Evolutionary conservation across 2,797 vertebrate genomes (phyloP), one percentile per base, ranked within the genome.

Genomic region (Molossus alvarezi): DNA sequence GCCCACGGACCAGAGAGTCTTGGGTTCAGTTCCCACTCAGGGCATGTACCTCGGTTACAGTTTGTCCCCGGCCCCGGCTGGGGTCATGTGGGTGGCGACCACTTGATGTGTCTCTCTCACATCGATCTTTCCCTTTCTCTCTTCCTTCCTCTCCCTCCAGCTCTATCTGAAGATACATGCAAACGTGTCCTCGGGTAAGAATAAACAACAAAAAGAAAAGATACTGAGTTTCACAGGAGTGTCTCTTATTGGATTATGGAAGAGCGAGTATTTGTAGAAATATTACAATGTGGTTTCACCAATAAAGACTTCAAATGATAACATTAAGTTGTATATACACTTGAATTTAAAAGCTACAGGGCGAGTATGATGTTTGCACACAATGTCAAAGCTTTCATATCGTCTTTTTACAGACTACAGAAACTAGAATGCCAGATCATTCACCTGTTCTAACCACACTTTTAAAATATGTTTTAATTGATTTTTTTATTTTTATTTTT

Each of bases 251-350:
- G 9, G 5, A 73, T 41, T 41, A 76, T 5, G 51, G 33, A 53
- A 7, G 15, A 55, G 64, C 73, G 29, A 37, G 51, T 58, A 73
- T 6, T 11, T 23, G 29, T 18, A 85, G 57, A 62, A 75, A 88
- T 33, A 90, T 29, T 72, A 90, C 62, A 53, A 89, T 88, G 18
- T 69, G 5, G 48, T 67, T 79, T 90, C 37, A 57, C 25, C 72
- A 88, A 87, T 20, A 76, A 6, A 88, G 72, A 84, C 73, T 58
- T 89, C 67, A 90, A 83, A 81, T 25, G 9, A 79, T 57, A 79
- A 67, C n/a, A 82, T n/a, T 2, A 77, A 51, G 4, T 15, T 90
- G 9, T n/a, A 14, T 29, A 33, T 0, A 75, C 60, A 90, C 2
- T 15, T 73, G 20, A 72, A 17, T 76, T 94, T 62, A 80, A 94